Conservation (phyloP, 2,888 invertebrate genomes). For the Tetheella fluctuosa region DNA sequence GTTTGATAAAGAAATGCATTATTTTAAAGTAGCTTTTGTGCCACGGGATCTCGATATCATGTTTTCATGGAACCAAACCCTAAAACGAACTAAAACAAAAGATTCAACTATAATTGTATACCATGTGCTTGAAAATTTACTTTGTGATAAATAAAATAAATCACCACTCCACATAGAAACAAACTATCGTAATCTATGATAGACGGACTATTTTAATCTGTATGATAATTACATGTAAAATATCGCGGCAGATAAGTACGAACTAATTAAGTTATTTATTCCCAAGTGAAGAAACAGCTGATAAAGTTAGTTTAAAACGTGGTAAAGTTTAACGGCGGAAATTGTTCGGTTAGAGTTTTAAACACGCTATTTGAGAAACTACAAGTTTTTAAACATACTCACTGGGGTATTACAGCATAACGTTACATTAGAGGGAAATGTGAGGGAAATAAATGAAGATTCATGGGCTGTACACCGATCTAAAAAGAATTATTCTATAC, state of each 20-base stretch:
- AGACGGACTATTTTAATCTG: neutral
- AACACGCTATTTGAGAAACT: constrained; percentile 16
- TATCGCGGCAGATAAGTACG: constrained; percentile 6
- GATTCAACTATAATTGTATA: too few relatives aligned
- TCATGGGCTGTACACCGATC: neutral
- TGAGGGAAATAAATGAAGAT: neutral
- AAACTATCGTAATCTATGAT: too few relatives aligned
- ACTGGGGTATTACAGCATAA: constrained; percentile 1
- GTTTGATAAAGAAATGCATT: neutral
- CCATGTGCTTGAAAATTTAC: too few relatives aligned
- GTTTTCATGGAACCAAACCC: too few relatives aligned
- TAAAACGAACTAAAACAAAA: too few relatives aligned
- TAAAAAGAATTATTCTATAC: too few relatives aligned
- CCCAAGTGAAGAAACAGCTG: constrained; percentile 16
- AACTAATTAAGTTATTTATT: constrained; percentile 24
- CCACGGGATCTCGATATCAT: too few relatives aligned
- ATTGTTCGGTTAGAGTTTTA: constrained; percentile 19
- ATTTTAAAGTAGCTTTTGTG: neutral
- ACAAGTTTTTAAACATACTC: constrained; percentile 11
- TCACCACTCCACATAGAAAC: too few relatives aligned
- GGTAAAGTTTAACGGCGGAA: constrained; percentile 25
- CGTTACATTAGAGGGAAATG: neutral
- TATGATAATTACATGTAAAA: neutral
- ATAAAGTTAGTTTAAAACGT: constrained; percentile 30
- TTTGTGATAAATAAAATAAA: too few relatives aligned